Base-by-base conservation (phyloP, 2,888 invertebrate species). In the Harpalus rubripes region DNA sequence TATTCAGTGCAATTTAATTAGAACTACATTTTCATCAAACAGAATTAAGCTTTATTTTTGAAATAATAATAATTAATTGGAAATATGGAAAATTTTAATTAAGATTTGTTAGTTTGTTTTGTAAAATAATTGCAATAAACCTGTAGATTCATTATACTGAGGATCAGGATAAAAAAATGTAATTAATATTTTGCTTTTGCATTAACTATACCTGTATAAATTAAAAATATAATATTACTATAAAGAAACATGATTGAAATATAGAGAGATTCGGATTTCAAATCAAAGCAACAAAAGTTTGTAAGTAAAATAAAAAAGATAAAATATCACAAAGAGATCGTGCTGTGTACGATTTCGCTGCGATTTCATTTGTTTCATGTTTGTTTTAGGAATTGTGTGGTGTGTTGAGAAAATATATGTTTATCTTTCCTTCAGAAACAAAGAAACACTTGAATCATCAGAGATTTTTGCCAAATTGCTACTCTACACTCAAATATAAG, bases 381-480 rank as follows among this genome's bases (percentile, higher is more conserved):
- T 82, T 82, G 82, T 65, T 82, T 72, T 72, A 82, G 32, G 82
- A 56, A 82, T 82, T 81, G 81, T 65, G 65, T 32, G 65, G 81
- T 65, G 44, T 41, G 65, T 22, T 65, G 63, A 65, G 81, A 65
- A 68, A 81, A 82, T 82, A 82, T 82, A 82, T 82, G 56, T 82
- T 68, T 82, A 32, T 68, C 81, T 72, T 68, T 72, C 26, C 26
- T 82, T 32, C 16, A 8, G 44, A 74, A 39, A 41, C 32, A 68
- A 39, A 68, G 68, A 39, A 12, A 68, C 32, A 39, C 22, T 16
- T 4, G 18, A 44, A 52, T 78, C 56, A 78, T 32, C 78, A 78
- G 2, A 78, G 2, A 22, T 32, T 56, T 22, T 16, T 16, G 44
- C n/a, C 44, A 74, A 52, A 74, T 44, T 74, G 56, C 41, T 44